Base-by-base conservation (phyloP, 2,888 invertebrate genomes). In the Strigamia transsilvanica region DNA sequence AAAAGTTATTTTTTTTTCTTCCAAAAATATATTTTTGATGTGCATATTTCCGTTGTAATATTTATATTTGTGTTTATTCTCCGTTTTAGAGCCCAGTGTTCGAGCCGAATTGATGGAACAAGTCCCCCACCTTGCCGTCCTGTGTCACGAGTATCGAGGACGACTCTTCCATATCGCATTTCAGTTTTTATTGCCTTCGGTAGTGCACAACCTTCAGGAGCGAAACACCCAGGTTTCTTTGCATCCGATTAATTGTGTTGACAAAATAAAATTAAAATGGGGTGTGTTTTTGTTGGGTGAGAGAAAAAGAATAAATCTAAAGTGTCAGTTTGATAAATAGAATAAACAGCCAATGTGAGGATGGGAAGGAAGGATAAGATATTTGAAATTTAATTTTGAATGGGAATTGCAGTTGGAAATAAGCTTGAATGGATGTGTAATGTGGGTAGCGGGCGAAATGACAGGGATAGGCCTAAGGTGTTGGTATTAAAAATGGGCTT, bases 81-180 rank as follows among this genome's bases (percentile, higher is more conserved):
- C 27, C 83, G 82, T 82, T 73, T 87, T 90, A 93, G 93, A 92
- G 86, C 88, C 90, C 32, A 88, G 90, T 83, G 91, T 93, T 21
- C 89, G 92, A 83, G 89, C 90, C 32, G 92, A 92, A 85, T 86
- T 93, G 85, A 90, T 93, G 87, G 92, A 93, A 85, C 92, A 92
- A 85, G 89, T 93, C 81, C 92, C 93, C 9, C 91, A 91, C 85
- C 89, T 93, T 83, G 92, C 92, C 15, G 88, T 91, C 84, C 90
- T 91, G 85, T 92, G 92, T 84, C 89, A 90, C 84, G 91, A 91
- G 85, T 89, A 89, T 83, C 27, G 61, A 18, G 87, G 88, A 77
- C 89, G 89, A 51, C 87, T 91, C 82, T 89, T 88, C 38, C 88
- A 90, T 85, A 89, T 91, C 56, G 88, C 92, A 61, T 88, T 90